A percentile compares a stretch with the other conserved stretches of the same genome.
phyloP scores from a whole-genome alignment of 2,113 vertebrate genomes.

The Gracilinanus agilis region DNA sequence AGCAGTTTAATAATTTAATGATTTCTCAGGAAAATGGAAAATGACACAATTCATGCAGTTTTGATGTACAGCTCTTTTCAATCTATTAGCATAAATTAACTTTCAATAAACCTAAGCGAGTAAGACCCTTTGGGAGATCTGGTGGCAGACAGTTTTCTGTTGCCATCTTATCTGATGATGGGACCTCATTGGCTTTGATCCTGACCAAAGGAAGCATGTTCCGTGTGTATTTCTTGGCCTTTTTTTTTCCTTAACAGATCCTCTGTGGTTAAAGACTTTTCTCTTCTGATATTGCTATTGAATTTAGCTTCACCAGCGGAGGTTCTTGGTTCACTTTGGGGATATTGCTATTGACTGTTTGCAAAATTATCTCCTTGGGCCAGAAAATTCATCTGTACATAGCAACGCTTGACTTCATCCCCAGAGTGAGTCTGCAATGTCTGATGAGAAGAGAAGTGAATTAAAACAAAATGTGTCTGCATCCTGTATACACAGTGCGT shows the following conservation, averaged over 20 bases:
- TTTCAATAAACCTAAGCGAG: conserved; percentile 70
- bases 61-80: conserved; percentile 66
- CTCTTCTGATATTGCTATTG: conserved; percentile 69
- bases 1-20: conserved; percentile 73
- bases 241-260: conserved; percentile 67
- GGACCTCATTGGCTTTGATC: conserved; percentile 57
- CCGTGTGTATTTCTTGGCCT: conserved; percentile 62
- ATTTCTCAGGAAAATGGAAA: conserved; percentile 71
- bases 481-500: neutral
- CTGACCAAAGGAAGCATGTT: neutral
- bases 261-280: conserved; percentile 71
- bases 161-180: conserved; percentile 15
- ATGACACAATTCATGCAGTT: conserved; percentile 62
- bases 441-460: conserved; percentile 66
- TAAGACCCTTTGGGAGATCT: conserved; percentile 39
- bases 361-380: conserved; percentile 73
- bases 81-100: conserved; percentile 63
- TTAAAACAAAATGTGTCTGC: conserved; percentile 74
- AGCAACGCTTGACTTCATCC: conserved; percentile 58
- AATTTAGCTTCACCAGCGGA: conserved; percentile 73
- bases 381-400: conserved; percentile 79
- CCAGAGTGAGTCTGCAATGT: conserved; percentile 59
- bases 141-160: conserved; percentile 44
- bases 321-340: conserved; percentile 70
- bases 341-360: conserved; percentile 75